Base-by-base conservation (phyloP, 2,113 vertebrate species). In the Galeopterus variegatus region DNA sequence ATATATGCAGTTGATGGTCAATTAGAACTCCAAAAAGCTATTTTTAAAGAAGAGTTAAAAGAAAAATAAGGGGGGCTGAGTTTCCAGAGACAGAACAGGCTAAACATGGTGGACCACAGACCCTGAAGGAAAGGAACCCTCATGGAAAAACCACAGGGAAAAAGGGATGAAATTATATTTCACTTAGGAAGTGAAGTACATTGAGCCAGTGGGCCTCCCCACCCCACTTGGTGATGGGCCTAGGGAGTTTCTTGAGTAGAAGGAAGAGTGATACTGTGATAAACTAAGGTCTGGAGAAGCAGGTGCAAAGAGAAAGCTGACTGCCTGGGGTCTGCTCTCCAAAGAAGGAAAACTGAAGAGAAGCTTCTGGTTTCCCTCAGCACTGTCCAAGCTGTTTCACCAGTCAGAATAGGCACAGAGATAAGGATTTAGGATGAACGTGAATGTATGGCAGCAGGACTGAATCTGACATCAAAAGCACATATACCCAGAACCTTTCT, bases 381-480 rank as follows among this genome's bases (percentile, higher is more conserved):
- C 45, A 64, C 13, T 12, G 33, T 23, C 64, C 31, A 52, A 13
- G 67, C 9, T 77, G 64, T 83, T 21, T 26, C 75, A 50, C 23
- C 33, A 45, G 56, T 36, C 19, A 28, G 52, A 87, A 36, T 1
- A 82, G 60, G 17, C 73, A 33, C 21, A 13, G 70, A 62, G 69
- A 26, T 13, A 33, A 58, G 50, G 56, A 36, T 23, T 64, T 23
- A 41, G 33, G 52, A 62, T 8, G 36, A 93, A 31, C n/a, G 26
- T 0, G 1, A 58, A 62, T 58, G 18, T 13, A 58, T 0, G 19
- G 8, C 6, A 67, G 64, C 36, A 45, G 41, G 41, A 17, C 18
- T 65, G 15, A n/a, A 50, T 11, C 19, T 21, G 45, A 82, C 41
- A 45, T 80, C 41, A 24, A 93, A 84, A 33, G 54, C 41, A 36